Evolutionary conservation across 2,888 invertebrate species (phyloP), one percentile per base, ranked within the genome.

Genomic region (Drosophila atroscutellata): DNA sequence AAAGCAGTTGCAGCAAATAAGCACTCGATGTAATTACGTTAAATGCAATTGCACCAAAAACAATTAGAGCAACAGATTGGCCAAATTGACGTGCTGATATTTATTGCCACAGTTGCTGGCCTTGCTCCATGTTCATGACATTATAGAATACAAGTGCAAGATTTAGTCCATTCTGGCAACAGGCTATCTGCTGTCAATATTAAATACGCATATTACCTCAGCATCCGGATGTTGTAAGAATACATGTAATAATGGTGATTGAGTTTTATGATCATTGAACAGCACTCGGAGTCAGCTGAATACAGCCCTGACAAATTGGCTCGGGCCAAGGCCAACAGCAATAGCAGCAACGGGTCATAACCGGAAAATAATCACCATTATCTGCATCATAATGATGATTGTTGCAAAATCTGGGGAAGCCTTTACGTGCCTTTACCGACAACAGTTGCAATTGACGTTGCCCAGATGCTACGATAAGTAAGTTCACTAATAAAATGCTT

Each of bases 221-320:
- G 45, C 15, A 45, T 24, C 24, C 45, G 24, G 8, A 72, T 84
- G 78, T 82, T 77, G 86, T 59, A 81, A 86, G 81, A 88, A 86
- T 83, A 56, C 86, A 76, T 83, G 88, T 85, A 74, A 83, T 78
- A 81, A 82, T 83, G 74, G 51, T 79, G 74, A 84, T 85, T 87
- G 79, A 61, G 71, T 83, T 85, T 85, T 77, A 77, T 83, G 81
- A 88, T 88, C 81, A 74, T 81, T 82, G 82, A 78, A 59, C 49
- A 39, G 52, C 56, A 62, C 26, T 37, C 36, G 42, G 52, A 20
- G 36, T 37, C 20, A 20, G 47, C 42, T 20, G 37, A 64, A 26
- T 36, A 55, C 26, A 63, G 64, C 75, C 72, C 67, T 72, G 78
- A 74, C 72, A 71, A 80, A 84, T 86, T 86, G 82, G 80, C 73